phyloP scores from a whole-genome alignment of 2,797 vertebrate genomes.

The Sebastes taczanowskii region DNA sequence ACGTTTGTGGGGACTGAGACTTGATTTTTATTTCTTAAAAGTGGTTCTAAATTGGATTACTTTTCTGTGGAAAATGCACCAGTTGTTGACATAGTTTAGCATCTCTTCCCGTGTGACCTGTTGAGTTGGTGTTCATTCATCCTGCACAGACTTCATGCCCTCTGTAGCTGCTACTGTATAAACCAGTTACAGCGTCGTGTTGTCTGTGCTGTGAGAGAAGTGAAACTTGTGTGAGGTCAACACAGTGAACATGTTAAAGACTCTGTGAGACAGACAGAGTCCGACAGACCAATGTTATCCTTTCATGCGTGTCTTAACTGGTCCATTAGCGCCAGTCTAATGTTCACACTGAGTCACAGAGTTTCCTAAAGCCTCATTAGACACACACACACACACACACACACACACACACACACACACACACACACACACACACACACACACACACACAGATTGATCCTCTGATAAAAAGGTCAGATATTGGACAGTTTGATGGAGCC shows the following conservation, averaged over 20 bases:
- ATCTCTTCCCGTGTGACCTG: not conserved
- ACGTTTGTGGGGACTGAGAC: not conserved
- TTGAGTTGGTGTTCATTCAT: not conserved
- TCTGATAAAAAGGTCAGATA: conserved; percentile 50
- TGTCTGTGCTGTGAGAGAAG: not conserved
- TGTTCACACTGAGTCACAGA: conserved; percentile 43
- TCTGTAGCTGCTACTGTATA: not conserved
- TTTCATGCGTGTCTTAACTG: conserved; percentile 52
- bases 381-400: not conserved
- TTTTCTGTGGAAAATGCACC: not conserved
- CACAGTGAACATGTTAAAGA: not conserved
- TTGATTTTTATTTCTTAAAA: not conserved
- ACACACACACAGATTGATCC: not conserved
- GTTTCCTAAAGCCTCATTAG: conserved; percentile 29
- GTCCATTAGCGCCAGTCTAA: conserved; percentile 46
- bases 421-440: not conserved
- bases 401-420: not conserved
- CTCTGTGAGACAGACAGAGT: not conserved
- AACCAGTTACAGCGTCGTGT: not conserved
- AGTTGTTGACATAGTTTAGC: not conserved
- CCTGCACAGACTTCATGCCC: not conserved
- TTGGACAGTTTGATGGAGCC: conserved; percentile 32
- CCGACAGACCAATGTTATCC: not conserved
- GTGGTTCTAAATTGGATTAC: not conserved
- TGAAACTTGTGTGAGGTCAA: not conserved